Percentiles rank a stretch among this genome's conserved stretches.
Evolutionary conservation across 2,113 vertebrate species (phyloP).

Genomic region (Delphinapterus leucas): DNA sequence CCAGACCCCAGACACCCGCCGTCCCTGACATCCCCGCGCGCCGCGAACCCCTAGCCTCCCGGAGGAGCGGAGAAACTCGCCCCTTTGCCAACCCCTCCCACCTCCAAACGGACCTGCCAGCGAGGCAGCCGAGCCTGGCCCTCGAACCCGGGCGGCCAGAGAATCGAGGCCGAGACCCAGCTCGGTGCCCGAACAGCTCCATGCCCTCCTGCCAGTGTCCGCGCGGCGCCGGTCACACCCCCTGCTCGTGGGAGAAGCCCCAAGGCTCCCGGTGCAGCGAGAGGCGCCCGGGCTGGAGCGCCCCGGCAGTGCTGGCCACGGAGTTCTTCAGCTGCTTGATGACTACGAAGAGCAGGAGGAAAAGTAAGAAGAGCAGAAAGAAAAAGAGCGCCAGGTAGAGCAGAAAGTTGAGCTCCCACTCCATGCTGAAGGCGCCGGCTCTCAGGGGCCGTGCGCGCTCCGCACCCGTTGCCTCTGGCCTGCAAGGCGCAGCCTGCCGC

Average conservation of each 20-base stretch:
- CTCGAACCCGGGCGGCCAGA: neutral
- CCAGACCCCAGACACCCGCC: neutral
- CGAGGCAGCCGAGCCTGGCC: neutral
- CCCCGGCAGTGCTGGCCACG: slow-evolving; percentile 79
- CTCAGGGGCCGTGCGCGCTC: neutral
- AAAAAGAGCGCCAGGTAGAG: slow-evolving; percentile 90
- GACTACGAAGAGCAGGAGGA: slow-evolving; percentile 91
- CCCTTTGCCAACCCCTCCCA: neutral
- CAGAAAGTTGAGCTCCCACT: slow-evolving; percentile 91
- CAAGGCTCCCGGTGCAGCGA: slow-evolving; percentile 82
- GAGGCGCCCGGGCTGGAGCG: slow-evolving; percentile 78
- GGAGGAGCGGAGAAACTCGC: neutral
- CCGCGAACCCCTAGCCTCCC: neutral
- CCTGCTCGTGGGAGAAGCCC: slow-evolving; percentile 78
- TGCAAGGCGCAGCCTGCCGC: neutral
- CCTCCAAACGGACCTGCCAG: neutral
- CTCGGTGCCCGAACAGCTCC: neutral
- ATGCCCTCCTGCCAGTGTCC: neutral
- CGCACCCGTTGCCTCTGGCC: neutral
- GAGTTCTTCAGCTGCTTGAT: slow-evolving; percentile 92
- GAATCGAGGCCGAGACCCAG: neutral
- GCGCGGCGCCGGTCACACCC: slow-evolving; percentile 62
- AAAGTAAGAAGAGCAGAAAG: slow-evolving; percentile 86
- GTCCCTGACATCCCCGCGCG: neutral
- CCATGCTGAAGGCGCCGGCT: slow-evolving; percentile 73